Evolutionary conservation across 1,140 invertebrate genomes (phyloP).

Genomic region (Lordiphosa collinella): DNA sequence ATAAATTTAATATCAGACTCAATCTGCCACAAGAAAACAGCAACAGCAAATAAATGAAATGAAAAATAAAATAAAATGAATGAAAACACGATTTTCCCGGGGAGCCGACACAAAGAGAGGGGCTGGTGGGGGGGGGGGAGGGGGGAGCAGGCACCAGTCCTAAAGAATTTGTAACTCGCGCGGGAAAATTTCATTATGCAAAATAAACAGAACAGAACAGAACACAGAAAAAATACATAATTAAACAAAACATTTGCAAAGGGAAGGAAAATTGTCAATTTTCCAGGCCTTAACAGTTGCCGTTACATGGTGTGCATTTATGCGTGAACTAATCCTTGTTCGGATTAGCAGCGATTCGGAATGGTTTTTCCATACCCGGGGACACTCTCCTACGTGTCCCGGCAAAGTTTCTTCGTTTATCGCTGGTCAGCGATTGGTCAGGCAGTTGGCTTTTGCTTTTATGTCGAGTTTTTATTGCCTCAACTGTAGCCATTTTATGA

Average conservation of each 20-base stretch:
- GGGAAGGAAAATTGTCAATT: not conserved
- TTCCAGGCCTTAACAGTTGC: too few species aligned
- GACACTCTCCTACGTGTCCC: too few species aligned
- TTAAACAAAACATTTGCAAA: not conserved
- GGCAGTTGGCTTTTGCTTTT: constrained; percentile 31
- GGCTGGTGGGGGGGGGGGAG: too few species aligned
- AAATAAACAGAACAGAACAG: constrained; percentile 37
- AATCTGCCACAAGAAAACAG: constrained; percentile 53
- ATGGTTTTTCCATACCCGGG: too few species aligned
- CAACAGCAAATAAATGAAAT: not conserved
- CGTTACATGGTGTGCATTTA: too few species aligned
- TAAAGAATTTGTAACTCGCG: too few species aligned
- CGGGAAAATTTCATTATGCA: constrained; percentile 41
- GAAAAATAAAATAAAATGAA: constrained; percentile 1
- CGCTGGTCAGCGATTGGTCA: not conserved
- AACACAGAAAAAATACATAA: not conserved
- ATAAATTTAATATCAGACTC: constrained; percentile 72
- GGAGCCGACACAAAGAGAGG: not conserved
- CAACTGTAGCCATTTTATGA: constrained; percentile 58
- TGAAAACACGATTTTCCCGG: not conserved
- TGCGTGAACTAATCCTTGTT: too few species aligned
- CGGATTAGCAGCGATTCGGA: too few species aligned
- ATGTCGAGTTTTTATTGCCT: constrained; percentile 68
- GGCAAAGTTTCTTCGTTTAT: too few species aligned
- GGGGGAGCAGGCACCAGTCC: too few species aligned